A percentile compares a stretch with the other conserved stretches of the same genome.
Evolutionary conservation across 2,797 vertebrate genomes (phyloP).

Genomic region (Danio jaintianensis): DNA sequence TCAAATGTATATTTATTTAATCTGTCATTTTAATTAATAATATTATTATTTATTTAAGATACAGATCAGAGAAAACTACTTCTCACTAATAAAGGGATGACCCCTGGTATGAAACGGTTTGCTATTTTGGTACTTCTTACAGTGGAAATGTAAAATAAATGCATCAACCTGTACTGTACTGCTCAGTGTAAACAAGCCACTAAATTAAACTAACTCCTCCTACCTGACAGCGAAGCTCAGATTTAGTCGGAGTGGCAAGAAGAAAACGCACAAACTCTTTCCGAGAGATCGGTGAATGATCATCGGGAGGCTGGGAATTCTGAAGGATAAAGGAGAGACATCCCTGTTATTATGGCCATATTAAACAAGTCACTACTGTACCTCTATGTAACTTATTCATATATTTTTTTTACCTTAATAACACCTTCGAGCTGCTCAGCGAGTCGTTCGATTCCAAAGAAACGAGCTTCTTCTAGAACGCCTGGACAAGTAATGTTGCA

Average conservation of each 20-base stretch:
- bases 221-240: slow-evolving; percentile 98
- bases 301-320: slow-evolving; percentile 90
- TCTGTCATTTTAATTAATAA: no score
- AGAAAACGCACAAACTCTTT: slow-evolving; percentile 97
- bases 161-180: not conserved
- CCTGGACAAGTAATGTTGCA: slow-evolving; percentile 74
- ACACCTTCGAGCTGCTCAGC: slow-evolving; percentile 92
- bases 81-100: no score
- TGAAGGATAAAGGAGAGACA: slow-evolving; percentile 61
- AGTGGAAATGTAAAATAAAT: no score
- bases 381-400: not conserved
- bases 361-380: not conserved
- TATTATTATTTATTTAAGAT: no score
- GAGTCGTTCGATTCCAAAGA: slow-evolving; percentile 96
- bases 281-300: slow-evolving; percentile 91
- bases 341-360: not conserved
- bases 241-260: slow-evolving; percentile 95
- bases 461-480: slow-evolving; percentile 94
- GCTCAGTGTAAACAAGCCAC: no score
- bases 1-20: no score
- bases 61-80: no score
- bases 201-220: no score
- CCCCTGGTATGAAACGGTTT: no score
- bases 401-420: slow-evolving; percentile 84
- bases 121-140: no score